Evolutionary conservation across 2,888 invertebrate genomes (phyloP), one percentile per base, ranked within the genome.

Genomic region (Stegophylla sp.): DNA sequence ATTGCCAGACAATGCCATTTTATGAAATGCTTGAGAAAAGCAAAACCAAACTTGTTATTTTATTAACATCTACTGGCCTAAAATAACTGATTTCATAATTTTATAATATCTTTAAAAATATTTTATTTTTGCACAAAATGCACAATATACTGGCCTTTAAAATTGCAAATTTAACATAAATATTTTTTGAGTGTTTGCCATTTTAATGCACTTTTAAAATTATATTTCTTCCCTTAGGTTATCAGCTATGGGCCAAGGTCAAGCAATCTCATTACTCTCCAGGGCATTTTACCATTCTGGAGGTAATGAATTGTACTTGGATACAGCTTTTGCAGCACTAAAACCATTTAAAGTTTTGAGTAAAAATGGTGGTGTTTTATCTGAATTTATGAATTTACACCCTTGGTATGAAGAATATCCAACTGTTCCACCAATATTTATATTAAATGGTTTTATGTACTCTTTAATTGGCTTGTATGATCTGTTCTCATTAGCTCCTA

Each of bases 171-270:
- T n/a, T n/a, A n/a, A n/a, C n/a, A n/a, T n/a, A n/a, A n/a, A n/a
- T n/a, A n/a, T n/a, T n/a, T n/a, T n/a, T n/a, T n/a, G n/a, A n/a
- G n/a, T n/a, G n/a, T n/a, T n/a, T n/a, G n/a, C n/a, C n/a, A n/a
- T n/a, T n/a, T n/a, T n/a, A n/a, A n/a, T n/a, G n/a, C n/a, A n/a
- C n/a, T n/a, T n/a, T n/a, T n/a, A 20, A 20, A 3, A 23, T n/a
- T 53, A n/a, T 12, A 56, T 7, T 51, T 48, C 0, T 34, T 43
- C 10, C 45, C 82, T 48, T 82, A 91, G 92, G 92, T 93, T 96
- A 86, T 98, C 97, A 0, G 96, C 98, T 0, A 99, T 99, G 99
- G 97, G 96, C 3, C 98, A 99, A 87, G 98, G 99, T 0, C 98
- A 99, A 87, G 95, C 93, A 34, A 93, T 99, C 84, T 98, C 98